These are phyloP conservation scores for Crax fasciolata DNA, from an alignment of 2,797 vertebrate species.

Conservation along the genomic window DNA sequence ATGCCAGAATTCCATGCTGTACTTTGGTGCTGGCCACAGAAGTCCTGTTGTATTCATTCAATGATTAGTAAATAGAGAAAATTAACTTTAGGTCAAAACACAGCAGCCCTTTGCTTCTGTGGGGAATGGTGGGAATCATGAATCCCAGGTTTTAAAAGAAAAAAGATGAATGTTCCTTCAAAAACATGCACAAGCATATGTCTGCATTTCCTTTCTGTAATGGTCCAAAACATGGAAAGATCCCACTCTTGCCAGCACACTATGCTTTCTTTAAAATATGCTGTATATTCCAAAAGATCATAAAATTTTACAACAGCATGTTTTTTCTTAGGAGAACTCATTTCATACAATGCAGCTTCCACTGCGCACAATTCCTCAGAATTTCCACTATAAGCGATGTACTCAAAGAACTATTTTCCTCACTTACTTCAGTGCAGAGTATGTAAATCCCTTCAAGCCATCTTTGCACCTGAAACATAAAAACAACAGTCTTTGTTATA, in stretches of 20 bases:
- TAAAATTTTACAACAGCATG: not conserved
- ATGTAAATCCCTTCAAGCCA: constrained; percentile 96
- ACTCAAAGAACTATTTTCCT: not conserved
- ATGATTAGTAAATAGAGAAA: not conserved
- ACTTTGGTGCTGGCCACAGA: not conserved
- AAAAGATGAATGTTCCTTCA: not conserved
- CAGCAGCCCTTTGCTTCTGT: not conserved
- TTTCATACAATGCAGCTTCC: not conserved
- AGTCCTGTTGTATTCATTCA: not conserved
- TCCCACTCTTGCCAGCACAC: not conserved
- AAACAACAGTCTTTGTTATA: not conserved
- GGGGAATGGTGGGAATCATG: not conserved
- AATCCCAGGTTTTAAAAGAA: not conserved
- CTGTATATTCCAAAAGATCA: not conserved
- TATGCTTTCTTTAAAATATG: not conserved
- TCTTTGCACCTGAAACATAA: constrained; percentile 91
- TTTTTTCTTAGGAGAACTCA: not conserved
- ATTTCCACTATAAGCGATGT: not conserved
- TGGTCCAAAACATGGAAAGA: not conserved
- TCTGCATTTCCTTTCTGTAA: not conserved
- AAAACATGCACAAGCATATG: not conserved
- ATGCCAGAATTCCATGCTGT: not conserved
- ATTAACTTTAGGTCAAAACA: not conserved
- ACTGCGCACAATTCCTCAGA: not conserved
- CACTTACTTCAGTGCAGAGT: constrained; percentile 97